These are phyloP conservation scores for Xenopus borealis DNA, from an alignment of 2,113 vertebrate species.

Conservation along the genomic window DNA sequence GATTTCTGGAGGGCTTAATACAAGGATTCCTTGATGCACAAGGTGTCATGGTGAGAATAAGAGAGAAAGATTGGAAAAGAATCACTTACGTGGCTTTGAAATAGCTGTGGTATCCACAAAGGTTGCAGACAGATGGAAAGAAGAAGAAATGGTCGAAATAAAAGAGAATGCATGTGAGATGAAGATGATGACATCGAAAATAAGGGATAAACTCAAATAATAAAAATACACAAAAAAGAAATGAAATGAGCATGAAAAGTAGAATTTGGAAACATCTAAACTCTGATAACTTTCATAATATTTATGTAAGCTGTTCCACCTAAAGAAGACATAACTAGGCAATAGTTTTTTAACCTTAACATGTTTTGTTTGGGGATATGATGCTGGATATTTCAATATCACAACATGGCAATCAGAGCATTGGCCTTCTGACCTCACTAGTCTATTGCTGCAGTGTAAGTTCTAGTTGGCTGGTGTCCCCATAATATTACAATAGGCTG, in stretches of 20 bases:
- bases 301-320: background rate
- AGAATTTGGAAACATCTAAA: background rate
- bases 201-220: constrained; percentile 35
- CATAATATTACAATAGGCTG: too few relatives aligned
- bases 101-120: constrained; percentile 80
- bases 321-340: background rate
- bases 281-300: background rate
- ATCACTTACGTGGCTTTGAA: constrained; percentile 93
- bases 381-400: too few relatives aligned
- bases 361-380: background rate
- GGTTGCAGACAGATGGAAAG: constrained; percentile 76
- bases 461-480: too few relatives aligned
- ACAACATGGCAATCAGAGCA: too few relatives aligned
- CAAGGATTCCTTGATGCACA: constrained; percentile 8
- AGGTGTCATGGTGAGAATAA: constrained; percentile 6
- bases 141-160: constrained; percentile 63
- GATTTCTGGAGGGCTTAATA: background rate
- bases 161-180: constrained; percentile 65
- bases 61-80: constrained; percentile 55
- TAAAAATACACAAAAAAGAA: constrained; percentile 45
- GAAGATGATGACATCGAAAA: constrained; percentile 47
- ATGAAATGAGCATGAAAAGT: constrained; percentile 9
- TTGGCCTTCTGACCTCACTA: too few relatives aligned
- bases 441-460: too few relatives aligned
- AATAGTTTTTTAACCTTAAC: background rate